Base-by-base conservation (phyloP, 2,797 vertebrate species). In the Lacerta viridis region DNA sequence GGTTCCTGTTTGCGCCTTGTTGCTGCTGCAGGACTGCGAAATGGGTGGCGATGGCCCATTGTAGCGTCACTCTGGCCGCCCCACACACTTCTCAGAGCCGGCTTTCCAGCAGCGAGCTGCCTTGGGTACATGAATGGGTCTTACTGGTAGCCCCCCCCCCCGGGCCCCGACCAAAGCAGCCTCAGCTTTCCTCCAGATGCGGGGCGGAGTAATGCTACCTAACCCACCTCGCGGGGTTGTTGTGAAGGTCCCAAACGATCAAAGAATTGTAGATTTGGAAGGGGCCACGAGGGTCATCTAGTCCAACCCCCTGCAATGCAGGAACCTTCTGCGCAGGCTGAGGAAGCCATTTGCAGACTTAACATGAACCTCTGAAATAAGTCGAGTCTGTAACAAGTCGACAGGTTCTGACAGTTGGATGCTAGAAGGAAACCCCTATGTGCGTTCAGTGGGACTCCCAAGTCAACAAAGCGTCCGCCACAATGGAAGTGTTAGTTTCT, bases 221-320 rank as follows among this genome's bases (percentile, higher is more conserved):
- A 68, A n/a, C 86, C 86, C 50, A 64, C 79, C 69, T 87, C 9
- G 55, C 79, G 59, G 79, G 69, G 50, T 43, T 81, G 79, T 81
- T 81, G 84, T 15, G 27, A 55, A 3, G 50, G 3, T 55, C 50
- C 13, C 50, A 55, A 55, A 55, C 50, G 50, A 55, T 50, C 50
- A 1, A 55, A 55, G 50, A 55, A 55, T 15, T 15, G 50, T 55
- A 13, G 50, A 55, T 3, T 15, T 15, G 50, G 50, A 55, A 55
- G 50, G 50, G 50, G 13, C 3, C 13, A 55, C 50, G 13, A 55
- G 50, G 50, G 13, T 55, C 50, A 55, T 15, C 50, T 55, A 15
- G 50, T 55, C 50, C 50, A 3, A 55, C 50, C 9, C 13, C 50
- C 50, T 55, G 50, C 50, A 55, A 55, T 55, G 50, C 50, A 55